Percentiles rank a stretch among this genome's conserved stretches.
phyloP scores from a whole-genome alignment of 2,888 invertebrate species.

The Macrosoma leucophasiata region DNA sequence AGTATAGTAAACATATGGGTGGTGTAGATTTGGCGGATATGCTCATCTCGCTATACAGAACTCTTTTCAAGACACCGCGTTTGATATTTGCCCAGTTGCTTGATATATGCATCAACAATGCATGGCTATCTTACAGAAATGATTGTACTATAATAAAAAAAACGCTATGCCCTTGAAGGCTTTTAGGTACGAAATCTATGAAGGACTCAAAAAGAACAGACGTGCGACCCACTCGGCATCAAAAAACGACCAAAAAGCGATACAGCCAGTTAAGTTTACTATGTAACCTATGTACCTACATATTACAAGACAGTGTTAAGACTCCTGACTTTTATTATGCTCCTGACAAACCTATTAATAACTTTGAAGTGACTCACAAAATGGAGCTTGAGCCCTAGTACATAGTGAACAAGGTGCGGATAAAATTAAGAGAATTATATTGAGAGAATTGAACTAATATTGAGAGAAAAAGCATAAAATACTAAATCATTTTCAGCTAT shows the following conservation, averaged over 20 bases:
- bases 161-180: conserved; percentile 13
- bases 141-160: conserved; percentile 13
- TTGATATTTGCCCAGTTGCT: conserved; percentile 35
- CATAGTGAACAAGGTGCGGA: too few species aligned
- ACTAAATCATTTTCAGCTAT: too few species aligned
- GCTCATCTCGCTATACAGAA: conserved; percentile 29
- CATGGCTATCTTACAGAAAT: conserved; percentile 5
- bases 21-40: conserved; percentile 35
- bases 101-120: conserved; percentile 26
- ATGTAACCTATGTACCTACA: too few species aligned
- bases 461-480: too few species aligned
- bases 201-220: conserved; percentile 14
- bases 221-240: conserved; percentile 11
- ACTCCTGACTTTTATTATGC: too few species aligned
- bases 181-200: conserved; percentile 14
- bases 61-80: conserved; percentile 28
- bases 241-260: conserved; percentile 15
- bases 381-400: too few species aligned
- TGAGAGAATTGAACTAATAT: too few species aligned
- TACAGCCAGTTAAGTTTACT: too few species aligned
- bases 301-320: too few species aligned
- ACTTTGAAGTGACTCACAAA: too few species aligned
- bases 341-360: too few species aligned
- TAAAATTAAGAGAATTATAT: too few species aligned
- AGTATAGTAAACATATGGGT: conserved; percentile 34